phyloP scores from a whole-genome alignment of 2,797 vertebrate genomes.

The Orientallactaga sibirica region DNA sequence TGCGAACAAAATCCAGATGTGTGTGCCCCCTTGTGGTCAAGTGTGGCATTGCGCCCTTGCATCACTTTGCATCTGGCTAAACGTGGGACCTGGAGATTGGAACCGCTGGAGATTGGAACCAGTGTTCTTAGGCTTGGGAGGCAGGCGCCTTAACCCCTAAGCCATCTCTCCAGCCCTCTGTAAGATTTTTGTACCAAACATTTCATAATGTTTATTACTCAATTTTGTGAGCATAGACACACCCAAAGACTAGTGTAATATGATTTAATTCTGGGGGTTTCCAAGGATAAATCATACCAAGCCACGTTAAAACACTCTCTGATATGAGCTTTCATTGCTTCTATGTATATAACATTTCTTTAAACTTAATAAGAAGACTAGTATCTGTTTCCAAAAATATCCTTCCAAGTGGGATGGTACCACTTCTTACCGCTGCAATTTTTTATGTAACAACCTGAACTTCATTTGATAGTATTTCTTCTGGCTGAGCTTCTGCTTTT shows the following conservation, averaged over 20 bases:
- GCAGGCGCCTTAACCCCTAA: too few relatives aligned
- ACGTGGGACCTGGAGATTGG: too few relatives aligned
- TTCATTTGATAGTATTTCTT: slow-evolving; percentile 62
- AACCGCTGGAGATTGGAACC: too few relatives aligned
- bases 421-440: slow-evolving; percentile 47
- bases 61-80: too few relatives aligned
- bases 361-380: slow-evolving; percentile 62
- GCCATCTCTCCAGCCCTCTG: too few relatives aligned
- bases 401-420: not conserved
- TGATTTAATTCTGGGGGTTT: slow-evolving; percentile 40
- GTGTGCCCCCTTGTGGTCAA: too few relatives aligned
- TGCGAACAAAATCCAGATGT: too few relatives aligned
- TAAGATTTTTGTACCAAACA: not conserved
- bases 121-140: too few relatives aligned
- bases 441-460: slow-evolving; percentile 41
- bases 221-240: slow-evolving; percentile 11
- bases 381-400: slow-evolving; percentile 64
- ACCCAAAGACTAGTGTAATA: slow-evolving; percentile 5
- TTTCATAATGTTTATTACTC: not conserved
- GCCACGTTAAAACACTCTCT: slow-evolving; percentile 26
- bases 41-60: too few relatives aligned
- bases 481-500: slow-evolving; percentile 75
- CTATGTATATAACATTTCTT: slow-evolving; percentile 44
- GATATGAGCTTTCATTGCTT: slow-evolving; percentile 43
- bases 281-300: slow-evolving; percentile 48